Conservation (phyloP, 2,797 vertebrate species). For the Lepilemur septentrionalis region DNA sequence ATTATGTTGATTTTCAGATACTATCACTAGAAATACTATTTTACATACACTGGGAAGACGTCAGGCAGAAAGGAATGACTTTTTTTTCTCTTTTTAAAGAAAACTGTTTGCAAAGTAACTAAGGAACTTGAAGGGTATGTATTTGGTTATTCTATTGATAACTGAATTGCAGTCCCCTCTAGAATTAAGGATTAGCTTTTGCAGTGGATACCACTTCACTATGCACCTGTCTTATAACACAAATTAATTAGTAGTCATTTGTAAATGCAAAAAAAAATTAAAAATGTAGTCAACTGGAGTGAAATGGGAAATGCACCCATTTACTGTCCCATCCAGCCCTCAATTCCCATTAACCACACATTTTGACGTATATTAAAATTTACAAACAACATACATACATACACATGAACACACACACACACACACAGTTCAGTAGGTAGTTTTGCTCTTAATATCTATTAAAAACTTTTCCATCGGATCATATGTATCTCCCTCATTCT, state of each 20-base stretch:
- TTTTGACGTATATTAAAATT: background rate
- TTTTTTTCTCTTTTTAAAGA: background rate
- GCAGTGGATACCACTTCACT: background rate
- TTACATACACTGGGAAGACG: background rate
- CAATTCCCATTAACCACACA: background rate
- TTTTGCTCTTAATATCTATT: background rate
- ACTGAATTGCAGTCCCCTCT: background rate
- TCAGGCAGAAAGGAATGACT: background rate
- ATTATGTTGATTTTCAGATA: constrained; percentile 63
- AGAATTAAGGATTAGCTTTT: background rate
- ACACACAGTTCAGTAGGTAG: background rate
- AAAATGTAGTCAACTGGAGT: background rate
- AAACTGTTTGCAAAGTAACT: constrained; percentile 10
- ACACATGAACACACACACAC: background rate
- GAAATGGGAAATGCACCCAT: background rate
- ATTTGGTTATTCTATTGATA: background rate
- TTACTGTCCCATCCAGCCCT: background rate
- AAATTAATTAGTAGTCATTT: background rate
- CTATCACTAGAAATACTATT: constrained; percentile 4
- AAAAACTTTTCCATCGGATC: background rate
- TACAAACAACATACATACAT: background rate
- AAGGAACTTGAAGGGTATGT: background rate
- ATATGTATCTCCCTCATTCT: background rate
- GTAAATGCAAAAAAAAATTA: background rate
- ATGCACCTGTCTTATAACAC: background rate